These are phyloP conservation scores for Silvanus unidentatus DNA, from an alignment of 2,888 invertebrate genomes.

Conservation along the genomic window DNA sequence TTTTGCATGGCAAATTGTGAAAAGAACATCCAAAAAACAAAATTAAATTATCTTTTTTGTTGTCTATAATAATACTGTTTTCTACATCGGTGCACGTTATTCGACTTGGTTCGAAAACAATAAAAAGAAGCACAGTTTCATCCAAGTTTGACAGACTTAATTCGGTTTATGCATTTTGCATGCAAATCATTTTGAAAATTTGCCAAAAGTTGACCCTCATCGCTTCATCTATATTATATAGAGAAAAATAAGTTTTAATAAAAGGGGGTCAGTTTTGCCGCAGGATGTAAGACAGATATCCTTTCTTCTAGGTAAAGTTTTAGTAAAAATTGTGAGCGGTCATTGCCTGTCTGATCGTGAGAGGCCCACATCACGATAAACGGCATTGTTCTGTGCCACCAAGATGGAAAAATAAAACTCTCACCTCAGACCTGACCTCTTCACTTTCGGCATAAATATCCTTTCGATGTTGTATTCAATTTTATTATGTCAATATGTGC, in stretches of 20 bases:
- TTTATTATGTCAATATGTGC: too few species aligned
- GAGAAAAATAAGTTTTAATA: too few species aligned
- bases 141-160: too few species aligned
- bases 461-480: neutral
- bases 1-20: too few species aligned
- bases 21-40: too few species aligned
- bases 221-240: too few species aligned
- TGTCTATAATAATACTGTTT: too few species aligned
- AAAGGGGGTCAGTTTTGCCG: neutral
- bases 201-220: too few species aligned
- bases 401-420: conserved; percentile 12
- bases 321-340: conserved; percentile 22
- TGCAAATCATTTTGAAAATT: conserved; percentile 7
- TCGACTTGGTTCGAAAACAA: too few species aligned
- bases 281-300: conserved; percentile 2
- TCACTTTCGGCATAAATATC: conserved; percentile 26
- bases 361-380: conserved; percentile 33
- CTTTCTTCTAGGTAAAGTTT: neutral
- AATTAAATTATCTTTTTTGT: too few species aligned
- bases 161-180: neutral
- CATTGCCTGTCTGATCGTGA: conserved; percentile 38
- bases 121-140: too few species aligned
- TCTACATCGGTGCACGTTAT: too few species aligned
- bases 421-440: conserved; percentile 27
- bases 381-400: conserved; percentile 23